Evolutionary conservation across 1,140 invertebrate genomes (phyloP).

Genomic region (Andrena cerasifolii): DNA sequence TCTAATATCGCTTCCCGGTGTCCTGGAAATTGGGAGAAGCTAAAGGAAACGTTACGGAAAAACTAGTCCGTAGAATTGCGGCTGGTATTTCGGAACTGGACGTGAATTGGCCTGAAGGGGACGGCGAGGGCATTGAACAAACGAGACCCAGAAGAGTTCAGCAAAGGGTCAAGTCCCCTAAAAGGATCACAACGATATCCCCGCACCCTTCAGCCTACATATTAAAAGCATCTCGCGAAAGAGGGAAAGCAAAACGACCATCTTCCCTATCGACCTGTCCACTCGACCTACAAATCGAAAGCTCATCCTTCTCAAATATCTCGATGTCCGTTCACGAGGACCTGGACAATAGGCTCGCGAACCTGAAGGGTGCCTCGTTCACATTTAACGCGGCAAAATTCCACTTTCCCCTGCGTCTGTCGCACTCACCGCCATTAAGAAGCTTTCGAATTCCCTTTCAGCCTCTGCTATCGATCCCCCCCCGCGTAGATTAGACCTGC

Average conservation of each 20-base stretch:
- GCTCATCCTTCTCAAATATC: neutral
- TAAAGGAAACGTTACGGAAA: too few relatives aligned
- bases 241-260: neutral
- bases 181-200: conserved; percentile 21
- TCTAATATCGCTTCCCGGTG: neutral
- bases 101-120: neutral
- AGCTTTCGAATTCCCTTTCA: neutral
- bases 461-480: conserved; percentile 2
- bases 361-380: neutral
- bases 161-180: conserved; percentile 4
- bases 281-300: conserved; percentile 17
- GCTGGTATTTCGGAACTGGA: neutral
- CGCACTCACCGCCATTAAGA: neutral
- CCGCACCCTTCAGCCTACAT: neutral
- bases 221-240: conserved; percentile 2
- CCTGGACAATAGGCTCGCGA: neutral
- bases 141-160: neutral
- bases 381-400: neutral
- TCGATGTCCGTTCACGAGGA: neutral
- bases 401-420: neutral
- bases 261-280: conserved; percentile 15
- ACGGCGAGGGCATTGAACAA: neutral
- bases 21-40: too few relatives aligned
- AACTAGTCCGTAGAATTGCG: neutral
- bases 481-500: too few relatives aligned